Percentiles rank a stretch among this genome's conserved stretches.
Evolutionary conservation across 1,140 invertebrate species (phyloP).

Genomic region (Daktulosphaira vitifoliae): DNA sequence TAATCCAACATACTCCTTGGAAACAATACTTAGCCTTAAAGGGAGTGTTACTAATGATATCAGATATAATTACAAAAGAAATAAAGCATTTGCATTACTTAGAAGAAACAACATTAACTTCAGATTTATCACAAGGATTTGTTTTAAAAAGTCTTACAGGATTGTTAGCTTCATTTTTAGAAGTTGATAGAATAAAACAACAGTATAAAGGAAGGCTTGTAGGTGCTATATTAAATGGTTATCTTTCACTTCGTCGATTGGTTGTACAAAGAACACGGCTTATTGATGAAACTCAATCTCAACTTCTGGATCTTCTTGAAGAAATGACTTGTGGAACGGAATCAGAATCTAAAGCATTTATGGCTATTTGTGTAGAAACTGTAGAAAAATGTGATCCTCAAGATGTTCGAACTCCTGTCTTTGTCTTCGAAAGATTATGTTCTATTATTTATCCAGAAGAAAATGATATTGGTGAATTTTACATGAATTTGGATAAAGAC

Average conservation of each 20-base stretch:
- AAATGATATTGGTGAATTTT: slow-evolving; percentile 93
- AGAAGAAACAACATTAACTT: slow-evolving; percentile 85
- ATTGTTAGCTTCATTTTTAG: slow-evolving; percentile 72
- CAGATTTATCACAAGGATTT: slow-evolving; percentile 86
- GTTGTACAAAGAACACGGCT: slow-evolving; percentile 90
- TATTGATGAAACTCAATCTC: slow-evolving; percentile 95
- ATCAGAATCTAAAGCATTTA: slow-evolving; percentile 91
- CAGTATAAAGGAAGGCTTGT: slow-evolving; percentile 84
- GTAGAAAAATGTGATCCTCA: slow-evolving; percentile 85
- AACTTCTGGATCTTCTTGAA: slow-evolving; percentile 84
- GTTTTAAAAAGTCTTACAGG: slow-evolving; percentile 80
- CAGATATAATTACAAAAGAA: slow-evolving; percentile 75
- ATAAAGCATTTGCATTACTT: slow-evolving; percentile 75
- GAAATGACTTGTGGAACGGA: slow-evolving; percentile 95
- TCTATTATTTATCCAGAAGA: slow-evolving; percentile 97
- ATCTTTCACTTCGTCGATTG: slow-evolving; percentile 78
- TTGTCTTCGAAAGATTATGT: slow-evolving; percentile 93
- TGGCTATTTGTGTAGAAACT: slow-evolving; percentile 94
- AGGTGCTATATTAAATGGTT: slow-evolving; percentile 83
- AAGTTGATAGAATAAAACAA: slow-evolving; percentile 70
- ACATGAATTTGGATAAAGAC: slow-evolving; percentile 93
- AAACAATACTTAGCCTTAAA: slow-evolving; percentile 84
- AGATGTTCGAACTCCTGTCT: slow-evolving; percentile 91
- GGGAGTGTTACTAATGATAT: slow-evolving; percentile 75
- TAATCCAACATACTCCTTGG: slow-evolving; percentile 78